These are phyloP conservation scores for Zaprionus obscuricornis DNA, from an alignment of 2,888 invertebrate genomes.

Conservation along the genomic window DNA sequence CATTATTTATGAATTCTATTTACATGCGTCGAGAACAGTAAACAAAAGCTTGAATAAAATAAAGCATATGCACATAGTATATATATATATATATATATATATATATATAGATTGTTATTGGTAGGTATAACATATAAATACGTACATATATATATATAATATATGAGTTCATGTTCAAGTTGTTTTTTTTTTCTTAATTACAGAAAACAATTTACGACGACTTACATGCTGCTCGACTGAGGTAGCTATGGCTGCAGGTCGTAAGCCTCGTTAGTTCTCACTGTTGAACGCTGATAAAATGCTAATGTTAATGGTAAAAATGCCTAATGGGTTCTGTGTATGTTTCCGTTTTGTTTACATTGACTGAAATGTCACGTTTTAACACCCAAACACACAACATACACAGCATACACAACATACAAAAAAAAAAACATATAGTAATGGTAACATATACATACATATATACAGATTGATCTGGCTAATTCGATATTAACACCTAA, in stretches of 20 bases:
- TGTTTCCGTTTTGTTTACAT: conserved; percentile 39
- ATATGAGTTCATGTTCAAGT: no score
- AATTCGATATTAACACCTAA: conserved; percentile 31
- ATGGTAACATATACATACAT: neutral
- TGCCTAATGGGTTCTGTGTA: conserved; percentile 1
- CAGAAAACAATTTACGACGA: neutral
- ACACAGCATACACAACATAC: no score
- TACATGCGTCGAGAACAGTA: no score
- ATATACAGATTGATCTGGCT: conserved; percentile 22
- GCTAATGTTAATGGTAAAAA: conserved; percentile 48
- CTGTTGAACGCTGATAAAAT: conserved; percentile 60
- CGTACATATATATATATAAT: no score
- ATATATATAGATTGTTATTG: no score
- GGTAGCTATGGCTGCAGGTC: neutral
- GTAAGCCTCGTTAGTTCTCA: neutral
- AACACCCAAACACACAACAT: no score
- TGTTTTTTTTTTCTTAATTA: no score
- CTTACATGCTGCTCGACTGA: conserved; percentile 30
- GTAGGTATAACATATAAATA: no score
- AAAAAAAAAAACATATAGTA: no score
- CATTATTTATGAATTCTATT: conserved; percentile 58
- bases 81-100: no score
- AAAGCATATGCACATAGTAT: neutral
- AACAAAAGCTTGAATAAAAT: no score
- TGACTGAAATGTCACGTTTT: conserved; percentile 35